Percentiles rank a stretch among this genome's conserved stretches.
Evolutionary conservation across 2,113 vertebrate genomes (phyloP).

Genomic region (Sus scrofa): T2T-Sscrofa CM000818.6:5544501-5545000

Average conservation of each 20-base stretch:
- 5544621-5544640: neutral
- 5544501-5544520: neutral
- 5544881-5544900: no score
- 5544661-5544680: neutral
- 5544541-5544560: neutral
- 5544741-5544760: neutral
- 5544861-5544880: no score
- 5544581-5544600: neutral
- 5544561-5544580: neutral
- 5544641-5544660: neutral
- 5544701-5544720: neutral
- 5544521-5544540: neutral
- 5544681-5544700: neutral
- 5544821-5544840: no score
- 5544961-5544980: neutral
- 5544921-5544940: neutral
- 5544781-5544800: neutral
- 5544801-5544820: no score
- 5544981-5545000: neutral
- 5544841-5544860: no score
- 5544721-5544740: neutral
- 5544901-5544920: no score
- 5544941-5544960: neutral
- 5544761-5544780: neutral
- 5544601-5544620: neutral